Percentiles rank a stretch among this genome's conserved stretches.
Evolutionary conservation across 2,888 invertebrate genomes (phyloP).

Genomic region (Tiliacea aurago): DNA sequence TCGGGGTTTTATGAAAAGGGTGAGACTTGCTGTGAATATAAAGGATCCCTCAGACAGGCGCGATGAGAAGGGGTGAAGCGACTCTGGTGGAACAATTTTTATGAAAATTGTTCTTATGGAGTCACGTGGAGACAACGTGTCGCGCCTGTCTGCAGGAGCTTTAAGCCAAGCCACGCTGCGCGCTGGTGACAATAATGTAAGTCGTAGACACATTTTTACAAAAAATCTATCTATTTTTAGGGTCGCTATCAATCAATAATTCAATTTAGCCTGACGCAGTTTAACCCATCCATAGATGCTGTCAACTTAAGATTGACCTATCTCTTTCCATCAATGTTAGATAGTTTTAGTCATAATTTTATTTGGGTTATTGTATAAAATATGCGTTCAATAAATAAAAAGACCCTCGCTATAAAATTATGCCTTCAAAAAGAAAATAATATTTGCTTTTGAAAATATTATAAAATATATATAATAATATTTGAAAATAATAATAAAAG

Average conservation of each 20-base stretch:
- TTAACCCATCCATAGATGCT: background rate
- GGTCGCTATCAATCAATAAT: slow-evolving; percentile 15
- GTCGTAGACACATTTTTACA: background rate
- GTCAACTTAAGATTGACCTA: background rate
- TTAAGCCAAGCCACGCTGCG: background rate
- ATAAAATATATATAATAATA: no score
- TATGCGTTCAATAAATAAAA: background rate
- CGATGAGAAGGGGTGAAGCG: no score
- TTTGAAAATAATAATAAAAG: no score
- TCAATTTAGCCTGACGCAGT: slow-evolving; percentile 2
- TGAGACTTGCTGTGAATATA: background rate
- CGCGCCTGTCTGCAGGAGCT: no score
- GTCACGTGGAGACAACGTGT: no score
- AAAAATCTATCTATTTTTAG: background rate
- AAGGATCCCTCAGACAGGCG: no score
- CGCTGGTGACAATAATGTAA: background rate
- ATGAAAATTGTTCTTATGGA: no score
- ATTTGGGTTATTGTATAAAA: background rate
- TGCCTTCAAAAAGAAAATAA: background rate
- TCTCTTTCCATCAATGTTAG: slow-evolving; percentile 14
- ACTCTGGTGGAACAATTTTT: no score
- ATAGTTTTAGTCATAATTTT: background rate
- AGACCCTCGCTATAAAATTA: background rate
- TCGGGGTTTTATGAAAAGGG: slow-evolving; percentile 25
- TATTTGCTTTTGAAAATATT: background rate